These are phyloP conservation scores for Idaea biselata DNA, from an alignment of 2,888 invertebrate genomes.

Conservation along the genomic window DNA sequence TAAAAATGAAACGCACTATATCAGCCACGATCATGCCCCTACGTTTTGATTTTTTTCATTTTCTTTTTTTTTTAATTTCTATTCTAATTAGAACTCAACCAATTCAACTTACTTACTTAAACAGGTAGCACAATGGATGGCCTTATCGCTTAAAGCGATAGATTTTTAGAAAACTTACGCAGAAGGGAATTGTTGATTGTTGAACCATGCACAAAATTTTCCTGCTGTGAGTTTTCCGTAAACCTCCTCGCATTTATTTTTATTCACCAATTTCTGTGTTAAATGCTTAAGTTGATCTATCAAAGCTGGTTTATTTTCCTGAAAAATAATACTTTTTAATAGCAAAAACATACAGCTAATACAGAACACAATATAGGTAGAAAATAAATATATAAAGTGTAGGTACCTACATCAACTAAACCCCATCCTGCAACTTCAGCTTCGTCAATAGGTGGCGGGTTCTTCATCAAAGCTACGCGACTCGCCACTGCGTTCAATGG, in stretches of 20 bases:
- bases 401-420: constrained; percentile 7
- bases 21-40: too few relatives aligned
- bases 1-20: too few relatives aligned
- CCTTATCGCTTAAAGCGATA: not conserved
- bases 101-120: too few relatives aligned
- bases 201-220: not conserved
- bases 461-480: constrained; percentile 26
- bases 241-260: not conserved
- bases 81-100: too few relatives aligned
- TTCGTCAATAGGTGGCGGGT: constrained; percentile 16
- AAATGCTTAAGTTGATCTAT: not conserved
- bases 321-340: not conserved
- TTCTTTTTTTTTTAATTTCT: too few relatives aligned
- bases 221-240: not conserved
- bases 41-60: too few relatives aligned
- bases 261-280: not conserved
- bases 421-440: constrained; percentile 39
- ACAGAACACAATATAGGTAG: not conserved
- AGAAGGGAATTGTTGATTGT: not conserved
- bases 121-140: too few relatives aligned
- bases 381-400: not conserved
- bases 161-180: not conserved
- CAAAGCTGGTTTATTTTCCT: not conserved
- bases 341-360: not conserved
- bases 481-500: constrained; percentile 7